A percentile compares a stretch with the other conserved stretches of the same genome.
phyloP scores from a whole-genome alignment of 2,113 vertebrate genomes.

The Thalassoma bifasciatum region DNA sequence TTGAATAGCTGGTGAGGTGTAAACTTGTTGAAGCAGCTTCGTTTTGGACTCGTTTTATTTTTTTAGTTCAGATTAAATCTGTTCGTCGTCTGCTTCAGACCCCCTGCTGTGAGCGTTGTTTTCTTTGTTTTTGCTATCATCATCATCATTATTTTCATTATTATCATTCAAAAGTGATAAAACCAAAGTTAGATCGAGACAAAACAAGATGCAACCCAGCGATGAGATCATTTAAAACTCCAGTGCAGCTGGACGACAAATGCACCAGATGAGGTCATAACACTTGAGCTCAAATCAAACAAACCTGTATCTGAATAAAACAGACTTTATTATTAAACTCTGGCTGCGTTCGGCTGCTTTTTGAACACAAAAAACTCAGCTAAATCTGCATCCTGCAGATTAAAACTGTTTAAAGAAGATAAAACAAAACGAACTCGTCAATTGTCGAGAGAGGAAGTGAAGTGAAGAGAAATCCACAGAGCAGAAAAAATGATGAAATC shows the following conservation, averaged over 20 bases:
- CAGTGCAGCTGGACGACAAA: no score
- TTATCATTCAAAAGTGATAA: neutral
- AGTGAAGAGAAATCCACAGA: no score
- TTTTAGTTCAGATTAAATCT: constrained; percentile 15
- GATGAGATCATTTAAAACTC: no score
- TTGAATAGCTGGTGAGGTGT: neutral
- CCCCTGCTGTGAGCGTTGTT: no score
- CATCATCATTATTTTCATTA: neutral
- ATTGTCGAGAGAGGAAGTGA: no score
- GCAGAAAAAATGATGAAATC: constrained; percentile 13
- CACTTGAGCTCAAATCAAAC: neutral
- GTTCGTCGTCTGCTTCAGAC: no score
- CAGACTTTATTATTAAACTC: neutral
- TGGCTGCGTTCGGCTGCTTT: constrained; percentile 3
- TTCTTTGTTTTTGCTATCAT: no score
- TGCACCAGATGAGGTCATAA: constrained; percentile 24
- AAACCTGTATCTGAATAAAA: neutral
- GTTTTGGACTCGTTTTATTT: neutral
- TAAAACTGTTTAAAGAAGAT: neutral
- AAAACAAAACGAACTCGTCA: no score
- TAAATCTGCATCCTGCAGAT: neutral
- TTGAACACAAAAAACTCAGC: no score
- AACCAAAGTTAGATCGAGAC: no score
- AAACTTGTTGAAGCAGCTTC: neutral
- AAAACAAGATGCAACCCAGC: no score